Evolutionary conservation across 2,797 vertebrate species (phyloP), one percentile per base, ranked within the genome.

Genomic region (Enteromius viviparus): DNA sequence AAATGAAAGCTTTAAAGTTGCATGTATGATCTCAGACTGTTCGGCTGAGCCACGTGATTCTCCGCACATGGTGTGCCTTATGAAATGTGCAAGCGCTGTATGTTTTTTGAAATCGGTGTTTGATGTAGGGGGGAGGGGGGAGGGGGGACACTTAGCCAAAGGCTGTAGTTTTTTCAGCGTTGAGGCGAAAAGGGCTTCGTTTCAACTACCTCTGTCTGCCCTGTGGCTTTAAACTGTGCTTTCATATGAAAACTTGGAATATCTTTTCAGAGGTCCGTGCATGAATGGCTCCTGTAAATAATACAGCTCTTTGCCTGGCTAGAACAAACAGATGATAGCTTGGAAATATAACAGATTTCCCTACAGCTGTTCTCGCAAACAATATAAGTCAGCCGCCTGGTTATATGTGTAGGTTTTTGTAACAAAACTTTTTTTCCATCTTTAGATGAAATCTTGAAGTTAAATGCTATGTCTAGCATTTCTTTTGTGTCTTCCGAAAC

Each of bases 1-100:
- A 77, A 83, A 77, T 37, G 6, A 37, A 76, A 68, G 47, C 17
- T 42, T 60, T 70, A 58, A 14, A n/a, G 7, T 26, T 37, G 21
- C 21, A 26, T 17, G 21, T 45, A 76, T 49, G 53, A 70, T 77
- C 21, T 78, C 17, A 58, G 23, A 42, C n/a, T 37, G 17, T 64
- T 45, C 6, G 23, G 17, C 92, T 91, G 87, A 86, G 90, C 90
- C 89, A 89, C 89, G 90, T 92, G 91, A 89, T 89, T 89, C 81
- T 58, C 68, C 29, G 26, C 90, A 87, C 81, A 65, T 42, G 49
- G 71, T 78, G 37, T 69, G 76, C 58, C 60, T 34, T 19, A 3
- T 76, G 87, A 88, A 89, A 91, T 75, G 40, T 77, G 66, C 82
- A 77, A 74, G 34, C 81, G n/a, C 64, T 70, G 75, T 60, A 80